phyloP scores from a whole-genome alignment of 2,113 vertebrate species.

The Nannobrachium achirus region DNA sequence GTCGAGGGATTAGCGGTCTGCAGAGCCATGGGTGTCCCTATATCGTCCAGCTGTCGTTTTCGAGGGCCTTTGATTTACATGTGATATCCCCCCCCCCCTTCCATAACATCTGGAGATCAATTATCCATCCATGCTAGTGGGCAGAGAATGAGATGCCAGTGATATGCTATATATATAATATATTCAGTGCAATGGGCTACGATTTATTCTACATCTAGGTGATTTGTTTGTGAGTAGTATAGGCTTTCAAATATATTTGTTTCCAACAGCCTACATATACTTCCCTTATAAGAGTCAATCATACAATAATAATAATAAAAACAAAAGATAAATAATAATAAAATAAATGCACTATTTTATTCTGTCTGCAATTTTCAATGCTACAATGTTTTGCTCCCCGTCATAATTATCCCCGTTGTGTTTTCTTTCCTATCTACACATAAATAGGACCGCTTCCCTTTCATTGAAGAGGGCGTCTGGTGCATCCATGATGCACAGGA shows the following conservation, averaged over 20 bases:
- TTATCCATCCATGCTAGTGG: conserved; percentile 52
- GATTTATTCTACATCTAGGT: conserved; percentile 40
- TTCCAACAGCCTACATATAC: too few relatives aligned
- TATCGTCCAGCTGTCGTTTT: conserved; percentile 70
- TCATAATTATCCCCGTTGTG: not conserved
- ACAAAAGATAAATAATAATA: conserved; percentile 20
- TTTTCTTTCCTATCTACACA: conserved; percentile 10
- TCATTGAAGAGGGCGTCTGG: conserved; percentile 59
- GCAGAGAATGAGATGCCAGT: conserved; percentile 32
- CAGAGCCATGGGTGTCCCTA: conserved; percentile 27
- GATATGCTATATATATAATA: conserved; percentile 3
- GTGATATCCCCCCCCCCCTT: conserved; percentile 66
- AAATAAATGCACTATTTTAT: conserved; percentile 22
- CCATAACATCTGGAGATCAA: conserved; percentile 73
- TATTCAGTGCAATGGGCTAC: conserved; percentile 13
- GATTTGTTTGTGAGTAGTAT: conserved; percentile 37
- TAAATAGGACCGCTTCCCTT: conserved; percentile 33
- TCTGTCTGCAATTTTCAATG: not conserved
- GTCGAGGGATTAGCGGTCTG: conserved; percentile 55
- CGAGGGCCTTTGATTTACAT: conserved; percentile 68
- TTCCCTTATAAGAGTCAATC: too few relatives aligned
- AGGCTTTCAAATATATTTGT: too few relatives aligned
- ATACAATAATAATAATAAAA: too few relatives aligned
- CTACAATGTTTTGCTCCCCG: not conserved
- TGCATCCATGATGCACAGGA: conserved; percentile 83